Conservation (phyloP, 1,140 invertebrate genomes). For the Drosophila guanche region DNA sequence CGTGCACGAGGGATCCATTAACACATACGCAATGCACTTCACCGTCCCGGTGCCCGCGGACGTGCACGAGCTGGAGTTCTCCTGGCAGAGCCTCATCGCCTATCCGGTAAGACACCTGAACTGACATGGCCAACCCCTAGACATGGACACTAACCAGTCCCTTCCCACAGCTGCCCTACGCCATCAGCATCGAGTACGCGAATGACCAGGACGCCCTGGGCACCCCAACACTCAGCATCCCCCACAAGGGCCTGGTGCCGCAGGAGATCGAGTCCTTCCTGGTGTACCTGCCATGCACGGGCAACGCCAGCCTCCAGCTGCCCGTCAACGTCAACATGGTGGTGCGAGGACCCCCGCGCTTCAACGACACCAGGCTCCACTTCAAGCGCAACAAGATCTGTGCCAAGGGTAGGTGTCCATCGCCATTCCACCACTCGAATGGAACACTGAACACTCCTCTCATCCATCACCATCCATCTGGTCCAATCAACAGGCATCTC, state of each 20-base stretch:
- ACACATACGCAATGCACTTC: conserved; percentile 95
- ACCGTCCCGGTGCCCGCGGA: conserved; percentile 91
- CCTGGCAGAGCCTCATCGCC: conserved; percentile 91
- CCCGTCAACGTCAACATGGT: conserved; percentile 93
- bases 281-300: conserved; percentile 90
- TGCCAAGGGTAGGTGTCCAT: conserved; percentile 87
- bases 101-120: conserved; percentile 87
- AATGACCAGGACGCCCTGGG: conserved; percentile 88
- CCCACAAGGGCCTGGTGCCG: conserved; percentile 90
- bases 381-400: conserved; percentile 95
- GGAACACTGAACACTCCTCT: background rate
- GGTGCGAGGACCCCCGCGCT: conserved; percentile 85
- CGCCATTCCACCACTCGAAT: background rate
- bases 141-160: conserved; percentile 37
- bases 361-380: conserved; percentile 89
- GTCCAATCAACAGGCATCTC: conserved; percentile 61
- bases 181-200: conserved; percentile 91
- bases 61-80: conserved; percentile 93
- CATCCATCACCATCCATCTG: conserved; percentile 14
- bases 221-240: conserved; percentile 91
- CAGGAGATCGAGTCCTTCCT: conserved; percentile 90
- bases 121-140: background rate
- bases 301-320: conserved; percentile 86
- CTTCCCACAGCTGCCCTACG: conserved; percentile 88
- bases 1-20: conserved; percentile 93